Conservation (phyloP, 2,888 invertebrate species). For the Thymelicus acteon region DNA sequence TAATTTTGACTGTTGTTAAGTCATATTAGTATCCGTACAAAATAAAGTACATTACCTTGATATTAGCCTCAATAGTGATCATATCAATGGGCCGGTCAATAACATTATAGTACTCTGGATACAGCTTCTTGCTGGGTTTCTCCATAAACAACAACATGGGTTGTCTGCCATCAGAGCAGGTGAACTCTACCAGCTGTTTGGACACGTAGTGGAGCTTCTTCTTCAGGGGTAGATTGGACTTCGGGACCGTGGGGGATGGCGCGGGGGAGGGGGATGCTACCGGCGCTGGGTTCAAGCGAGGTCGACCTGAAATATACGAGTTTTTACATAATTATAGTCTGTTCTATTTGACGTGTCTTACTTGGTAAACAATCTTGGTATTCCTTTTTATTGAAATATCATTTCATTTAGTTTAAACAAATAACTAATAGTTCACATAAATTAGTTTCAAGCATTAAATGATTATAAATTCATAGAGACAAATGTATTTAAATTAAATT, state of each 20-base stretch:
- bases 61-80: constrained; percentile 96
- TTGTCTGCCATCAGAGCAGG: constrained; percentile 89
- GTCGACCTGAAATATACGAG: constrained; percentile 63
- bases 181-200: constrained; percentile 81
- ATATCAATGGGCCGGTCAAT: constrained; percentile 98
- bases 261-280: constrained; percentile 51
- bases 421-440: no score
- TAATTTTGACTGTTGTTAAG: no score
- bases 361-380: no score
- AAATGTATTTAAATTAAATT: no score
- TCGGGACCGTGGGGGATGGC: constrained; percentile 52
- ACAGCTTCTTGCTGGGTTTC: constrained; percentile 96
- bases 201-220: constrained; percentile 93
- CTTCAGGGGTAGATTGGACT: constrained; percentile 87
- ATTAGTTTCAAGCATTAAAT: no score
- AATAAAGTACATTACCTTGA: constrained; percentile 84
- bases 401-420: no score
- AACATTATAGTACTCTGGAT: constrained; percentile 97
- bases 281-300: constrained; percentile 67
- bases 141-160: constrained; percentile 97
- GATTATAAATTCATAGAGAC: no score
- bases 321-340: no score
- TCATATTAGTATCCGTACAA: no score
- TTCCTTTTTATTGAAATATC: no score
- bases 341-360: no score